A percentile compares a stretch with the other conserved stretches of the same genome.
Conservation (phyloP, 2,888 invertebrate genomes). For the Imbricaverruca yamaguchii region DNA sequence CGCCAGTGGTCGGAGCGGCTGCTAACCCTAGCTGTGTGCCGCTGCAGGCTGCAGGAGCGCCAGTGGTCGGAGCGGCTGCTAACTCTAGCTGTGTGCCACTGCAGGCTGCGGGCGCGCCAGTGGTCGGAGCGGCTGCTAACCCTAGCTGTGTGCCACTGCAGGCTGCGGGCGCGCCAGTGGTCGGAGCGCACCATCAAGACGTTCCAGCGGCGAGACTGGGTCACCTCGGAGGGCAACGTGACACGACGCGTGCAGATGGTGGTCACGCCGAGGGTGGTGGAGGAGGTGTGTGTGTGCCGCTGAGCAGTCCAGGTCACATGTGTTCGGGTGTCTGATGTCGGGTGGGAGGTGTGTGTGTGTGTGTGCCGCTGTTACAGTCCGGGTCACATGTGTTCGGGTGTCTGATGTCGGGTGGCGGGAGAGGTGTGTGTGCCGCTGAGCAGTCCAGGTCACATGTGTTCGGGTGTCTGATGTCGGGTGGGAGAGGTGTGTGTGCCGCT, state of each 20-base stretch:
- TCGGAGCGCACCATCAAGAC: constrained; percentile 77
- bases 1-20: constrained; percentile 83
- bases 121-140: constrained; percentile 62
- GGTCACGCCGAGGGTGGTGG: constrained; percentile 81
- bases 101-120: constrained; percentile 78
- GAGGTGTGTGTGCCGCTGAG: no score
- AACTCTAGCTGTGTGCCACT: background rate
- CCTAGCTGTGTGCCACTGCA: constrained; percentile 39
- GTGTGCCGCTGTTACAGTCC: no score
- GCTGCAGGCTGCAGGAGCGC: constrained; percentile 72
- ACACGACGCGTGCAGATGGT: constrained; percentile 71
- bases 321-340: no score
- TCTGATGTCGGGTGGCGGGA: no score
- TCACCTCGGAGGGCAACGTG: constrained; percentile 66
- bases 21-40: background rate
- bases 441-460: no score
- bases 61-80: constrained; percentile 73
- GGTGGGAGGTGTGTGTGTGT: no score
- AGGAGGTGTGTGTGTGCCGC: constrained; percentile 49
- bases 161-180: constrained; percentile 89
- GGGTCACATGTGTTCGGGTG: no score
- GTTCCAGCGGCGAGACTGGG: constrained; percentile 63
- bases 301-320: background rate
- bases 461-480: no score
- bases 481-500: no score